These are phyloP conservation scores for Dipodomys ordii DNA, from an alignment of 2,113 vertebrate species.

Conservation along the genomic window DNA sequence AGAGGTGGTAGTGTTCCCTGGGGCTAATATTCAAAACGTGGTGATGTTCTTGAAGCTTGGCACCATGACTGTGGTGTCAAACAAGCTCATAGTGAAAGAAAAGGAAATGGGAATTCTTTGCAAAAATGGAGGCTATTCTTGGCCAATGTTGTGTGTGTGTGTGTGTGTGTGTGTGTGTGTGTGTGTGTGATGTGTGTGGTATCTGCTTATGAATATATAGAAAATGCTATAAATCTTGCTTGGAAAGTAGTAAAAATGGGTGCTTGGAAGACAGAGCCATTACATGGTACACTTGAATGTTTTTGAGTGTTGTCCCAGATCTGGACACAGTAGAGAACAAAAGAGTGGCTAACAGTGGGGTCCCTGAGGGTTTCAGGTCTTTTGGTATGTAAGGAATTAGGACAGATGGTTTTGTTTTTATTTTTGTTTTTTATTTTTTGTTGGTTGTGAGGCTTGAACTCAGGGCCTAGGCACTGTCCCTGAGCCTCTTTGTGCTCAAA, in stretches of 20 bases:
- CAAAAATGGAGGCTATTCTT: neutral
- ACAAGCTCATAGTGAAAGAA: neutral
- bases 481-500: too few species aligned
- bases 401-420: neutral
- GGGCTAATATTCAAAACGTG: neutral
- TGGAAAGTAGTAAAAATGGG: neutral
- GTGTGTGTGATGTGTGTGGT: neutral
- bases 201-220: neutral
- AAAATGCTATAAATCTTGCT: slow-evolving; percentile 31
- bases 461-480: too few species aligned
- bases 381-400: neutral
- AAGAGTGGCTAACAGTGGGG: neutral
- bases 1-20: neutral
- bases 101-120: neutral
- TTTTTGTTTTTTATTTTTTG: too few species aligned
- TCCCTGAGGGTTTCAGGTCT: neutral
- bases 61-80: neutral
- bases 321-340: neutral
- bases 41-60: neutral
- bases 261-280: neutral
- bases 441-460: too few species aligned
- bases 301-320: neutral
- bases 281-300: accelerated
- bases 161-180: too few species aligned
- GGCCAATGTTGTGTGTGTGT: neutral